Base-by-base conservation (phyloP, 1,140 invertebrate genomes). In the Calosoma granatense region DNA sequence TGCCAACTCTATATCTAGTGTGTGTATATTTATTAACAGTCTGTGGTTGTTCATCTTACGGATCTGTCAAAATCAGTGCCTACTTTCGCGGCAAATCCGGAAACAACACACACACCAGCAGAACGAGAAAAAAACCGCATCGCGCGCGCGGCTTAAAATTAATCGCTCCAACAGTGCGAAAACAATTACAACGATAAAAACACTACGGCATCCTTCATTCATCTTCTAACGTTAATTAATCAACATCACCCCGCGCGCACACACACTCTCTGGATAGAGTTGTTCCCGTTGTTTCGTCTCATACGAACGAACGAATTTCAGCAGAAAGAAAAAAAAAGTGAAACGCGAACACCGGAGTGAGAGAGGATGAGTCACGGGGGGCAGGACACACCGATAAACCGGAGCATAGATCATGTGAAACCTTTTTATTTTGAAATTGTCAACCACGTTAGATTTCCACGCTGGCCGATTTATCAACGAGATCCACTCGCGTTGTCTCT, bases 371-470 rank as follows among this genome's bases (percentile, higher is more conserved):
- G 26, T 30, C 4, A 30, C 6, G 14, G 26, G 26, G 4, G 14
- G 26, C 14, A 17, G 41, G n/a, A 36, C 6, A n/a, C 41, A 6
- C 41, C 41, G 41, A 47, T 47, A 47, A 47, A 30, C 26, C 26
- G 14, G 4, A 17, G 41, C 41, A 47, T 47, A 47, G 6, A 47
- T 47, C 41, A 47, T 47, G 41, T 47, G 41, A 47, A 47, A 47
- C 41, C 41, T 47, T 47, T 47, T 47, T 47, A 47, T 47, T 47
- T 47, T 47, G 41, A 47, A 17, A 47, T 47, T 47, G 41, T 47
- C 41, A 47, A 47, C 41, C 41, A 47, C 41, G 41, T 47, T 47
- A 47, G 41, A 47, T 47, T 47, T 47, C 17, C 15, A 4, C 15
- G 41, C 17, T 17, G 6, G 3, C 3, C 41, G 41, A 47, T 47